Evolutionary conservation across 92 coral and sea anemone species (phyloP), one percentile per base, ranked within the genome.

Genomic region (Actinernus sp.): DNA sequence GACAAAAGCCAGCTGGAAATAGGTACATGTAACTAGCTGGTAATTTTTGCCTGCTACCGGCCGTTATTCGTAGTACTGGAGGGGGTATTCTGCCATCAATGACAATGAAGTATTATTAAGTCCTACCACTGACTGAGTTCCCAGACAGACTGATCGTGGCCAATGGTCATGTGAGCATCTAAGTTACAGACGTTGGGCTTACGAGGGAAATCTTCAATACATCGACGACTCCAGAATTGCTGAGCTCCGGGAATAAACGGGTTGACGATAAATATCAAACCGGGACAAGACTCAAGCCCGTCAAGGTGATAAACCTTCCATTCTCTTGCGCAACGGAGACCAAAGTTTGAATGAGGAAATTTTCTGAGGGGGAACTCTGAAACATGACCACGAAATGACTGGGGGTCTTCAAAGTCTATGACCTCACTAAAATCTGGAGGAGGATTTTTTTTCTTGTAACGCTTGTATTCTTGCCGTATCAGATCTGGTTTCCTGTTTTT

Each of bases 381-480:
- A 14, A 91, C 89, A 33, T 74, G 49, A 4, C 62, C 97, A 32
- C 75, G 58, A 60, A 86, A 91, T 48, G 89, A 65, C 21, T 62
- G 46, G 6, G 89, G 76, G 47, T 91, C 83, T 69, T 84, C 85
- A 30, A 94, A 94, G 84, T 94, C 90, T 43, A 94, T 80, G 3
- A 94, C 98, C 63, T 91, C 95, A 21, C 83, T 70, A 59, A 94
- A 87, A 46, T 94, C 97, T 12, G 98, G 98, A 31, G 97, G 98
- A 23, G 98, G 97, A 19, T 68, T 83, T 55, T 89, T 92, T 52
- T 73, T 73, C 71, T 94, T 94, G 73, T 87, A 94, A 36, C 88
- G 97, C 49, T 94, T 94, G 69, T 91, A 91, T 34, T 92, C 98
- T 73, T 94, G 84, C 10, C 98, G 93, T 34, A 94, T 92, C 28